A percentile compares a stretch with the other conserved stretches of the same genome.
These are phyloP conservation scores for Drosophila repletoides DNA, from an alignment of 1,140 invertebrate species.

Conservation along the genomic window DNA sequence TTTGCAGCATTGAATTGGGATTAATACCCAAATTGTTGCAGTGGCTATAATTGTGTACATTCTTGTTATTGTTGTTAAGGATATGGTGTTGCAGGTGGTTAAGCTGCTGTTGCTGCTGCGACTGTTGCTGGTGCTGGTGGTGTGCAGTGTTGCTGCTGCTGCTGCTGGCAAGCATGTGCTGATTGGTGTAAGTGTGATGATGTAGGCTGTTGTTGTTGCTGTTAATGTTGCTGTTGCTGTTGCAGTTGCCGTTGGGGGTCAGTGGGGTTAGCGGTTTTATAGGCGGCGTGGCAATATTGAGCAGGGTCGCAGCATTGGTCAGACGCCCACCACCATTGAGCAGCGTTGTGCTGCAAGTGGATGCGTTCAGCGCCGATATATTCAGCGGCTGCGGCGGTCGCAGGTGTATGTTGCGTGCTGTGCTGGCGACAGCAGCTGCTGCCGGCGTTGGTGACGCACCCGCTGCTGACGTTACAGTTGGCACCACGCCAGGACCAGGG, in stretches of 20 bases:
- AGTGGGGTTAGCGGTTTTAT: slow-evolving; percentile 57
- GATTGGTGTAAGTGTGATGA: slow-evolving; percentile 75
- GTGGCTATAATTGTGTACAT: slow-evolving; percentile 62
- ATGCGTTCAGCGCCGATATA: slow-evolving; percentile 85
- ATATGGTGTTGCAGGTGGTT: slow-evolving; percentile 14
- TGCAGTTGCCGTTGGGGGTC: slow-evolving; percentile 65
- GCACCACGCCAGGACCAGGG: neutral
- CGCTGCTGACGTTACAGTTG: slow-evolving; percentile 4
- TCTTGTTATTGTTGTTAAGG: slow-evolving; percentile 31
- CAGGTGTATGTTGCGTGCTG: slow-evolving; percentile 74
- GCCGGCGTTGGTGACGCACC: slow-evolving; percentile 54
- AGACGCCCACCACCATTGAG: slow-evolving; percentile 55
- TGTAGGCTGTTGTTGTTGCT: slow-evolving; percentile 49
- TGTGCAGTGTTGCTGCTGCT: slow-evolving; percentile 28
- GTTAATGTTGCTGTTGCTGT: slow-evolving; percentile 44
- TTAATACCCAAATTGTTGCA: slow-evolving; percentile 55
- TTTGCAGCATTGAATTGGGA: slow-evolving; percentile 34
- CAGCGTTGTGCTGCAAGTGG: slow-evolving; percentile 48
- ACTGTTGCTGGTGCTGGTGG: slow-evolving; percentile 25
- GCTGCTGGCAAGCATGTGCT: slow-evolving; percentile 66
- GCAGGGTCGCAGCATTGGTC: slow-evolving; percentile 49
- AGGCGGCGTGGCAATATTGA: slow-evolving; percentile 66
- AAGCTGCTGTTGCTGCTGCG: slow-evolving; percentile 35
- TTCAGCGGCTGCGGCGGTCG: slow-evolving; percentile 84
- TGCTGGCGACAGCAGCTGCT: slow-evolving; percentile 63